Base-by-base conservation (phyloP, 2,888 invertebrate genomes). In the Monoplex corrugatus region DNA sequence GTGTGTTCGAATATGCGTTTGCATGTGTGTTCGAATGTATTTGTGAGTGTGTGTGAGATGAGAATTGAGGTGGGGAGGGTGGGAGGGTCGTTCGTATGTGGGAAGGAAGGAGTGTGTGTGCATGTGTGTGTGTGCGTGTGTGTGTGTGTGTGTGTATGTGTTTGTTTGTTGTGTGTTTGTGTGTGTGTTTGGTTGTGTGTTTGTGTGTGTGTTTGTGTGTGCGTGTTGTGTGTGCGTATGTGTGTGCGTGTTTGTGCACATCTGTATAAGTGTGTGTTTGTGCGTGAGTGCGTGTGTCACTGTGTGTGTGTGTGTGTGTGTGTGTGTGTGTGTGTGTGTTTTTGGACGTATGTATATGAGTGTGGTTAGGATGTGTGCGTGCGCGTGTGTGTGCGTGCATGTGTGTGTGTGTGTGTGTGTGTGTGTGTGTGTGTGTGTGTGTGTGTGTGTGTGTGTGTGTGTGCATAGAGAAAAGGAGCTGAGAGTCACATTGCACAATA, bases 221-320 rank as follows among this genome's bases (percentile, higher is more conserved):
- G 28, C 63, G 63, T 63, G 63, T 63, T 6, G 38, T 75, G 35
- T 13, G 75, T 75, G 38, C 13, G 32, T 35, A 35, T 0, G 72
- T 72, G 78, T 78, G 78, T 78, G 78, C 40, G 78, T 78, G 40
- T 78, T 2, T 40, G 78, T 78, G 78, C n/a, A n/a, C n/a, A n/a
- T n/a, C n/a, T n/a, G n/a, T n/a, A n/a, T n/a, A n/a, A n/a, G n/a
- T n/a, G n/a, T n/a, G n/a, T n/a, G n/a, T n/a, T n/a, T 40, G 78
- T 40, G 40, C 5, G 78, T 0, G 78, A 5, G 40, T 19, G 78
- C 5, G 72, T 5, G 72, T 5, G 35, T 19, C 10, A 10, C 6
- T 19, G 72, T 16, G 72, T 0, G 32, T 35, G 32, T 35, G 35
- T 72, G 72, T 0, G 72, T 35, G 72, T 72, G 63, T 63, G 63